Base-by-base conservation (phyloP, 2,888 invertebrate genomes). In the Protophormia terraenovae region DNA sequence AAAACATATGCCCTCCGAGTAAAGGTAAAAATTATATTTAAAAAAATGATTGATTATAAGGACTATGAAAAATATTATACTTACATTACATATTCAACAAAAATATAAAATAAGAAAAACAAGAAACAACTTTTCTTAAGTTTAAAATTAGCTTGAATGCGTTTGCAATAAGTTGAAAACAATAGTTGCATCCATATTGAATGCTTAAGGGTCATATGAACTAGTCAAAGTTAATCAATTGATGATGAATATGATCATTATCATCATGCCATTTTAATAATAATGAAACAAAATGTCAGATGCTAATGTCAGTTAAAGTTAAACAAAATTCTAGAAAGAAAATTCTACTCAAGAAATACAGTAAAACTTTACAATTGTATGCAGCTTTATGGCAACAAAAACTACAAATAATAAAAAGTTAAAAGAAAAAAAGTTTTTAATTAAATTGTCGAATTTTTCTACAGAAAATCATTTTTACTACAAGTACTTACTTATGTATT, bases 161-260 rank as follows among this genome's bases (percentile, higher is more conserved):
- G 47, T 62, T 71, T 75, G 19, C 32, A 73, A 67, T 58, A 58
- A 76, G 29, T 47, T 67, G 10, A 50, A 50, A 58, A 80, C 64
- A 83, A 58, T 71, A 72, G 60, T 38, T n/a, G 71, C 58, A 66
- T 41, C n/a, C 62, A 76, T 35, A 71, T 62, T 53, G 58, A 47
- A 12, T 71, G 78, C 76, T 71, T 64, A 64, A 71, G 82, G 82
- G 73, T 75, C 82, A 76, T 80, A 41, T 69, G 60, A n/a, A 72
- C 14, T n/a, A 69, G 69, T 35, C 77, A 69, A 78, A 85, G 85
- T 85, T 78, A 78, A 82, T 85, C 85, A 85, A 82, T 82, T 85
- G 69, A 24, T 78, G 45, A 72, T 78, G 55, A 81, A 62, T 62
- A 78, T 69, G 32, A 27, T 22, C 35, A 35, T 10, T 5, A 32